Evolutionary conservation across 2,888 invertebrate species (phyloP).

Genomic region (Invenusta paracnida): DNA sequence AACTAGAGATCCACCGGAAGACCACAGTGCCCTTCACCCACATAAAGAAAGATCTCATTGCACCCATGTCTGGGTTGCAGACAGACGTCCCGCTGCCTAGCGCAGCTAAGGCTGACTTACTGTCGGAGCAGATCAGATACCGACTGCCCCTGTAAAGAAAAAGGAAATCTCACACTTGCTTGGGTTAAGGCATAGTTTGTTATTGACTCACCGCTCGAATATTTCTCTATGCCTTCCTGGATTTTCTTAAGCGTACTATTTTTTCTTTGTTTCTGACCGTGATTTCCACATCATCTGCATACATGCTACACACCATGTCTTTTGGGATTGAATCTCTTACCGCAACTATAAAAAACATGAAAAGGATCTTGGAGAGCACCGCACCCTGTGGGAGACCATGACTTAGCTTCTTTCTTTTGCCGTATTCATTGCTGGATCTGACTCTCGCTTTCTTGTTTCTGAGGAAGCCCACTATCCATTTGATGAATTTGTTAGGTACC

Average conservation of each 20-base stretch:
- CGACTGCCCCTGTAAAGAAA: too few relatives aligned
- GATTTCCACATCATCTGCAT: background rate
- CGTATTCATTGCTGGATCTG: background rate
- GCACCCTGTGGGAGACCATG: constrained; percentile 19
- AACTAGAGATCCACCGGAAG: too few relatives aligned
- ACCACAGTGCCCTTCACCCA: too few relatives aligned
- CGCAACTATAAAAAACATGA: background rate
- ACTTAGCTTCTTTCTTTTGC: background rate
- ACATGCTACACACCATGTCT: background rate
- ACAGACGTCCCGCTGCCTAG: too few relatives aligned
- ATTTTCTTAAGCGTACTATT: background rate
- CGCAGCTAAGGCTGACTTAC: too few relatives aligned
- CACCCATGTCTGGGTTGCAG: too few relatives aligned
- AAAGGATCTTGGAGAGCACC: background rate
- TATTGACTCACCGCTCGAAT: background rate
- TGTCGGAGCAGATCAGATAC: too few relatives aligned
- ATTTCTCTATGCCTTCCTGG: background rate
- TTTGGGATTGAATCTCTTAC: background rate
- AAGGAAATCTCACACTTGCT: background rate
- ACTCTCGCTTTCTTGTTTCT: background rate
- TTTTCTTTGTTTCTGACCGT: background rate
- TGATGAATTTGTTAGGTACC: background rate
- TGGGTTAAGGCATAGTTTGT: background rate
- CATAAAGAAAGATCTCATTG: too few relatives aligned
- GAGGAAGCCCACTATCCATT: background rate